phyloP scores from a whole-genome alignment of 2,113 vertebrate genomes.

The Pelobates fuscus region DNA sequence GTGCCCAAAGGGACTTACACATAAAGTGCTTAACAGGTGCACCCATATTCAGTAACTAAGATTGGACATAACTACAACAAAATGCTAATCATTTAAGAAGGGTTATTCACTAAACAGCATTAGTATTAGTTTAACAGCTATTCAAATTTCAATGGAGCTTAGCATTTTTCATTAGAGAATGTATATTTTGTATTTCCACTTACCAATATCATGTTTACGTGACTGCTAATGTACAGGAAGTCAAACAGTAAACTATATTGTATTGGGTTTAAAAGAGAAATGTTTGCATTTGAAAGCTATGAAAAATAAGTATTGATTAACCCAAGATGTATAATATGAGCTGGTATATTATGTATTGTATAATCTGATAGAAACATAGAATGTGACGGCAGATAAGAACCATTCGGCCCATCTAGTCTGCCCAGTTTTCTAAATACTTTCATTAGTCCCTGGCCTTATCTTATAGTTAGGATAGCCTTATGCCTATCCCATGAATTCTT shows the following conservation, averaged over 20 bases:
- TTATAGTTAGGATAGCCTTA: too few species aligned
- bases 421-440: too few species aligned
- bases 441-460: too few species aligned
- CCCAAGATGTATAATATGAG: too few species aligned
- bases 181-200: neutral
- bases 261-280: too few species aligned
- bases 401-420: too few species aligned
- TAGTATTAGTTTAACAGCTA: constrained; percentile 28
- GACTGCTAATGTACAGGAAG: neutral
- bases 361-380: too few species aligned
- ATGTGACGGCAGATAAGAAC: too few species aligned
- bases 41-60: constrained; percentile 45
- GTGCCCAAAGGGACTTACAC: constrained; percentile 15
- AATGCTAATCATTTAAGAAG: constrained; percentile 37
- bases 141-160: constrained; percentile 26
- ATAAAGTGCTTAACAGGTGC: constrained; percentile 9
- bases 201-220: neutral
- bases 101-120: constrained; percentile 33
- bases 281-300: too few species aligned
- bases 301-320: too few species aligned
- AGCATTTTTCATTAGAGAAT: constrained; percentile 6
- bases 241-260: neutral
- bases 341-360: too few species aligned
- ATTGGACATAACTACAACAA: constrained; percentile 44
- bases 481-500: too few species aligned